phyloP scores from a whole-genome alignment of 2,888 invertebrate species.

The Tribolium freemani region DNA sequence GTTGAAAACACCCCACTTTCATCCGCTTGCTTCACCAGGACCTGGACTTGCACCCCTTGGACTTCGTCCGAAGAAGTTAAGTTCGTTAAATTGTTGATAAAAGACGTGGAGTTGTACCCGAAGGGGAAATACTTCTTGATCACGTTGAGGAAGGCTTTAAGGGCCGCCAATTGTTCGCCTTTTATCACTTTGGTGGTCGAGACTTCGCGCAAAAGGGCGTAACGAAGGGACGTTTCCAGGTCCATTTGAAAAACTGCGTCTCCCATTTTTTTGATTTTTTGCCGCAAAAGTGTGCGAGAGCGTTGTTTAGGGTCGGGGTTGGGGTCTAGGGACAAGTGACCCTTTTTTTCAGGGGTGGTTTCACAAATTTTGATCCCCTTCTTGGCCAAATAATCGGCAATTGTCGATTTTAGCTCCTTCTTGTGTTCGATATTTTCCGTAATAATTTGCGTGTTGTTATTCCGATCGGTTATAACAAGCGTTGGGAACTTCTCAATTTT shows the following conservation, averaged over 20 bases:
- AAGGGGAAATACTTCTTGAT: conserved; percentile 86
- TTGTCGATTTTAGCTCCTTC: conserved; percentile 61
- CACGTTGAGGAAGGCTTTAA: conserved; percentile 81
- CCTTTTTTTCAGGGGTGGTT: not conserved
- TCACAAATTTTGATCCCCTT: not conserved
- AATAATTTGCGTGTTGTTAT: not conserved
- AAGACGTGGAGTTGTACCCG: conserved; percentile 68
- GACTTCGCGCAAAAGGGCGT: conserved; percentile 88
- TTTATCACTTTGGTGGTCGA: conserved; percentile 77
- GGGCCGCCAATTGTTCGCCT: conserved; percentile 79
- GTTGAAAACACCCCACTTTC: conserved; percentile 68
- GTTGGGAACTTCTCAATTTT: conserved; percentile 71
- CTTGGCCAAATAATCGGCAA: too few species aligned
- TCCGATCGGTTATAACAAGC: conserved; percentile 69
- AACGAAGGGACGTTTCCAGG: conserved; percentile 88
- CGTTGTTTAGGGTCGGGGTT: conserved; percentile 11
- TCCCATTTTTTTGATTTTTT: conserved; percentile 64
- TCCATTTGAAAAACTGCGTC: conserved; percentile 87
- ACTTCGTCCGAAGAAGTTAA: not conserved
- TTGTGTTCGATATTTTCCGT: conserved; percentile 14
- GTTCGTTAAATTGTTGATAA: not conserved
- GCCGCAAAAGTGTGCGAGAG: conserved; percentile 57
- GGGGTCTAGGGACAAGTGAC: not conserved
- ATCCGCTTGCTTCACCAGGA: not conserved
- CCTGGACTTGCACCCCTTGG: not conserved